Evolutionary conservation across 2,113 vertebrate genomes (phyloP).

Genomic region (Mobula birostris): DNA sequence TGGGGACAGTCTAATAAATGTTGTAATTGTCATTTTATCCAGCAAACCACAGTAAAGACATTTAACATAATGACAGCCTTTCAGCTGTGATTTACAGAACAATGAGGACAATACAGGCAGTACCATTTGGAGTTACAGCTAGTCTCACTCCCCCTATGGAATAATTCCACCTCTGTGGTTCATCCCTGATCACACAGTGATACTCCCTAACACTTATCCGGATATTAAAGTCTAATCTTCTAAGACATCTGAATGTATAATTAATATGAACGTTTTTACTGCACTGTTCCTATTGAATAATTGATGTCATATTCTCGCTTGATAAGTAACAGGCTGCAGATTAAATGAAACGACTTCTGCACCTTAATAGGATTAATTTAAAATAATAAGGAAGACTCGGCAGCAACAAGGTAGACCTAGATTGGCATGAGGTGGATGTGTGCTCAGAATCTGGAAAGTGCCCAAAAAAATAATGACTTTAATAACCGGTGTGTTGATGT

Average conservation of each 20-base stretch:
- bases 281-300: slow-evolving; percentile 33
- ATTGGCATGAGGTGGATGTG: neutral
- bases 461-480: neutral
- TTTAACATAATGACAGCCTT: neutral
- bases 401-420: slow-evolving; percentile 1
- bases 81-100: neutral
- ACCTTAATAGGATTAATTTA: slow-evolving; percentile 32
- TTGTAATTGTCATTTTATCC: neutral
- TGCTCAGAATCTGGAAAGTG: neutral
- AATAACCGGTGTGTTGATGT: neutral
- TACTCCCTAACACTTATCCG: slow-evolving; percentile 33
- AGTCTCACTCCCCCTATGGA: neutral
- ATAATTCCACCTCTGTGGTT: neutral
- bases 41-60: neutral
- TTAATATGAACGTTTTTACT: slow-evolving; percentile 34
- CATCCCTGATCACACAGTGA: neutral
- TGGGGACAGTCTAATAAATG: neutral
- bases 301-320: slow-evolving; percentile 29
- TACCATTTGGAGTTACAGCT: neutral
- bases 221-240: slow-evolving; percentile 36
- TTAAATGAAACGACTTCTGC: slow-evolving; percentile 31
- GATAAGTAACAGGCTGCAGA: slow-evolving; percentile 21
- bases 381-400: slow-evolving; percentile 27
- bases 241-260: slow-evolving; percentile 36
- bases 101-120: neutral